Evolutionary conservation across 2,797 vertebrate genomes (phyloP).

Genomic region (Cuniculus paca): DNA sequence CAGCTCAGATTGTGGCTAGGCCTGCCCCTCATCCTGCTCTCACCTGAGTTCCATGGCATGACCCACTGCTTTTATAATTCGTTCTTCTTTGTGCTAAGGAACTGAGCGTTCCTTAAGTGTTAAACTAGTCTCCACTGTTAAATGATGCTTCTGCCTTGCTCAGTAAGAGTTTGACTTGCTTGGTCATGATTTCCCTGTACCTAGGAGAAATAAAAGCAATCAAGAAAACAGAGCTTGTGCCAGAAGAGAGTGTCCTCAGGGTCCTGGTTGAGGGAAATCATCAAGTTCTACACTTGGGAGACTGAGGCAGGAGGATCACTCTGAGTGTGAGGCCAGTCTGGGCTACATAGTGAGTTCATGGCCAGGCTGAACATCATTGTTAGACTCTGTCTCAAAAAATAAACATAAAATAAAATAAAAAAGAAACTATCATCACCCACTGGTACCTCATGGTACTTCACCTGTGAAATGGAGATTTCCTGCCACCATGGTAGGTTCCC

Average conservation of each 20-base stretch:
- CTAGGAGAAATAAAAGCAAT: neutral
- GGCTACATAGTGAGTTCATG: no score
- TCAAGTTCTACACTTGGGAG: no score
- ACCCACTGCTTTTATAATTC: neutral
- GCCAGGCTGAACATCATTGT: no score
- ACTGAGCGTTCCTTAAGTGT: neutral
- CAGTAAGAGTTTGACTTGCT: neutral
- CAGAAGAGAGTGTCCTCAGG: neutral
- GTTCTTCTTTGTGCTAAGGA: neutral
- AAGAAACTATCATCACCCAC: neutral
- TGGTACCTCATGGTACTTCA: neutral
- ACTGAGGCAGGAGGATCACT: no score
- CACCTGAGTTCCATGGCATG: rapidly evolving
- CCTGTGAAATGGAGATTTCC: neutral
- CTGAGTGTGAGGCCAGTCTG: no score
- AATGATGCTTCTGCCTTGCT: neutral
- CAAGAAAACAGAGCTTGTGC: neutral
- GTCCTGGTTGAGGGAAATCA: neutral
- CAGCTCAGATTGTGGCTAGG: neutral
- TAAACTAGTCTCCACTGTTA: neutral
- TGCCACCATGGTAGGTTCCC: neutral
- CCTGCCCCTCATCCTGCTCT: no score
- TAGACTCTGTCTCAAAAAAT: no score
- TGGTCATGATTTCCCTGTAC: neutral
- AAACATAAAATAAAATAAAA: no score